Conservation (phyloP, 2,113 vertebrate genomes). For the Butorides virescens region DNA sequence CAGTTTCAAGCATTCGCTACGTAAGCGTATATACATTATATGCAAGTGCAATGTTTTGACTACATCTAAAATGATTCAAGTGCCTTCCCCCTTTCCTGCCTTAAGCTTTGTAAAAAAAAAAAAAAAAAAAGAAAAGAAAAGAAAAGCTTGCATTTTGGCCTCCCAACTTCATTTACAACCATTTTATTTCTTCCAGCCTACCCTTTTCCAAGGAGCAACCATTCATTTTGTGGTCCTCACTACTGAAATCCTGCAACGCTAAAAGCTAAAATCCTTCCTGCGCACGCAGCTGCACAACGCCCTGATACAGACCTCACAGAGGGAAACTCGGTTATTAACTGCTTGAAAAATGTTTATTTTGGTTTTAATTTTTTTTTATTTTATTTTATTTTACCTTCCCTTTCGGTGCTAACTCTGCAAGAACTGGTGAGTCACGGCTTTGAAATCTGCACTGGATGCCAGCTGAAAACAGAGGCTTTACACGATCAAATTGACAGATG, state of each 20-base stretch:
- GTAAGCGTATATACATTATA: background rate
- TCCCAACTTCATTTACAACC: background rate
- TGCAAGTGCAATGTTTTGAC: background rate
- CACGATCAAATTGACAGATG: conserved; percentile 80
- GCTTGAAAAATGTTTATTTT: background rate
- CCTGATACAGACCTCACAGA: background rate
- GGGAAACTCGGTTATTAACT: background rate
- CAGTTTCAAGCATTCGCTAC: background rate
- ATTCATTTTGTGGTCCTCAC: background rate
- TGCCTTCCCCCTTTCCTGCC: background rate
- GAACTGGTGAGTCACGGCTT: conserved; percentile 69
- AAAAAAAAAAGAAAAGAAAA: background rate
- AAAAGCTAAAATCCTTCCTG: background rate
- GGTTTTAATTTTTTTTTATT: background rate
- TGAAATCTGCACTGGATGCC: conserved; percentile 76
- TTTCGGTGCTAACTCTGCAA: background rate
- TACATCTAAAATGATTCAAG: background rate
- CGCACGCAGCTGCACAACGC: rapidly evolving
- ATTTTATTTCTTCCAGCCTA: background rate
- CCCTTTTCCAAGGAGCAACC: background rate
- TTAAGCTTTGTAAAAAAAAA: background rate
- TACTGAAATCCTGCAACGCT: background rate
- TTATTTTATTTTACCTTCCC: background rate
- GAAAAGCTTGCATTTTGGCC: background rate
- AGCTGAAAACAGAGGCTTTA: conserved; percentile 75